Evolutionary conservation across 2,888 invertebrate genomes (phyloP), one percentile per base, ranked within the genome.

Genomic region (Cheilosia urbana): DNA sequence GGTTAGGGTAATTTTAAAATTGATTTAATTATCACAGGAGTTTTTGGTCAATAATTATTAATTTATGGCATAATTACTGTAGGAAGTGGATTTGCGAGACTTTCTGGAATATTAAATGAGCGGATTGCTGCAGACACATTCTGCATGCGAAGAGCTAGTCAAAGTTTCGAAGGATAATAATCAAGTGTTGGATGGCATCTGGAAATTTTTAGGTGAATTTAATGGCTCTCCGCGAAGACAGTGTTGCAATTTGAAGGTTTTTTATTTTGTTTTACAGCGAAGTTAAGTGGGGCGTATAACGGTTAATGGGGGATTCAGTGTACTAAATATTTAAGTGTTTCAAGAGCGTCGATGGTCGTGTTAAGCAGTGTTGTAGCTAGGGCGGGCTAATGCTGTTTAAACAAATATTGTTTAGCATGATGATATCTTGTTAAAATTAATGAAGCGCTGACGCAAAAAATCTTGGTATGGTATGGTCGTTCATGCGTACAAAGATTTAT

Each of bases 21-120:
- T 81, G 85, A 85, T 80, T 85, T 85, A 80, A 85, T 81, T 85
- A 81, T 60, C 76, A 51, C 81, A 55, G 77, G 76, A 62, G 76
- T 76, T 85, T 72, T 85, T 58, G 72, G 81, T 81, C 85, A 81
- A 85, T 85, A 85, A 81, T 85, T 85, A 77, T 51, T 81, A 85
- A 85, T 85, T 85, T 85, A 85, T 85, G 81, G 57, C 76, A 77
- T 81, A 84, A 80, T 84, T 84, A 76, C 71, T 71, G 69, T 9
- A 24, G 30, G 21, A 21, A 47, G 66, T 62, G 58, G 45, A 55
- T 47, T 57, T 58, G 71, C 17, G 30, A 45, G 60, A 58, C 27
- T 66, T 79, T 42, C 37, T 68, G 69, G 73, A 84, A 84, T 84
- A 71, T 53, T 11, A 65, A 80, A 76, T 80, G 65, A 84, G 55